Base-by-base conservation (phyloP, 53 echinoderm and acorn worm genomes). In the Pentamera pediparva region DNA sequence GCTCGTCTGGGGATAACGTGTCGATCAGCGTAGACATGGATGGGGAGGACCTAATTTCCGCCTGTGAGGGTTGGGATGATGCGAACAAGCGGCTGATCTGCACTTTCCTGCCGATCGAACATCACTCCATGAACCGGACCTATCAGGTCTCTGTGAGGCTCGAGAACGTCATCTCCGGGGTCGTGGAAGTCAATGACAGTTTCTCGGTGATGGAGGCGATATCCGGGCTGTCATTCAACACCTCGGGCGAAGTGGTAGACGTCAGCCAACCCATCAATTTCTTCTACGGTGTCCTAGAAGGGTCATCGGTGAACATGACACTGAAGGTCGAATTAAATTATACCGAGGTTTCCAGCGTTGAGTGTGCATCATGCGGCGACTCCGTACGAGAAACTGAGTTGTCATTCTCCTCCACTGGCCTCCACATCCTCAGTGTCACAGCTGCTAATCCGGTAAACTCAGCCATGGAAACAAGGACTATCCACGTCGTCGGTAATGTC, bases 171-270 rank as follows among this genome's bases (percentile, higher is more conserved):
- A 70, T 48, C 27, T 50, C 50, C 30, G 70, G 70, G 50, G 29
- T 50, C 18, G 70, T 70, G 31, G 1, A 2, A 12, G 13, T 70
- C 13, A 48, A 48, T n/a, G 52, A 32, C 28, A 30, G 17, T 5
- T 70, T 70, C 10, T 26, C 50, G 8, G 52, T 70, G 18, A 35
- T 51, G 12, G 70, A 70, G 33, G 70, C 32, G 20, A 32, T 70
- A 0, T 4, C 10, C 0, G 70, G 70, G n/a, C 70, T 70, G 18
- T 26, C 49, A 7, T 50, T 70, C 17, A 47, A 10, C 13, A 4
- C 51, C 6, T 51, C 70, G 2, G 31, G n/a, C n/a, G 31, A 29
- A 4, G 12, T 31, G 18, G 32, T 70, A 6, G 70, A 70, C 10
- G 27, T 51, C 17, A 29, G 18, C 17, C 33, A 33, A 6, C 15